Evolutionary conservation across 2,797 vertebrate genomes (phyloP).

Genomic region (Micromesistius poutassou): DNA sequence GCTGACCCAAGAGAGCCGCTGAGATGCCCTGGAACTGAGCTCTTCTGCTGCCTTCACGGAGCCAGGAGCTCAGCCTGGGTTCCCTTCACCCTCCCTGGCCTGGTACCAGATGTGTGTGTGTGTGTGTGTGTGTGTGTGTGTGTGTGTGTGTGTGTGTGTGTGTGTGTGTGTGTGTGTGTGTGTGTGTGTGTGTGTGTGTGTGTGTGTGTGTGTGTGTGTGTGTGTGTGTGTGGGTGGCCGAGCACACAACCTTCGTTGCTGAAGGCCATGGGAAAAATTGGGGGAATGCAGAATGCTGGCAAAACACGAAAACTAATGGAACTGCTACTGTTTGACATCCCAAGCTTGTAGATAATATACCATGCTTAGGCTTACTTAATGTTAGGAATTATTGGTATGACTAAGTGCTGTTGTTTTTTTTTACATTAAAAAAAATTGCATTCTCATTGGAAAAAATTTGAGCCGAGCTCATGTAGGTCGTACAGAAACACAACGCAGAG

Average conservation of each 20-base stretch:
- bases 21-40: background rate
- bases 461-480: background rate
- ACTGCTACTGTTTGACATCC: constrained; percentile 8
- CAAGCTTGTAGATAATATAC: background rate
- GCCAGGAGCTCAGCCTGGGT: background rate
- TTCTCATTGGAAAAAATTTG: background rate
- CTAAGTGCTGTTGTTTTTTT: background rate
- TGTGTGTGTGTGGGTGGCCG: background rate
- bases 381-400: background rate
- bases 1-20: background rate
- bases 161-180: too few species aligned
- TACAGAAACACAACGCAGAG: background rate
- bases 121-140: background rate
- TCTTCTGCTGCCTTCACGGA: background rate
- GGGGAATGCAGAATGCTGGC: constrained; percentile 2
- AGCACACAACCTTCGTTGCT: constrained; percentile 13
- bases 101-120: background rate
- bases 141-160: too few species aligned
- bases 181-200: too few species aligned
- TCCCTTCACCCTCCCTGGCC: background rate
- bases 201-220: too few species aligned
- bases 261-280: background rate
- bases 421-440: background rate
- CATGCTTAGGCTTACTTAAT: background rate
- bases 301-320: constrained; percentile 18